Evolutionary conservation across 2,888 invertebrate genomes (phyloP), one percentile per base, ranked within the genome.

Genomic region (Gastracanthus pulcherrimus): DNA sequence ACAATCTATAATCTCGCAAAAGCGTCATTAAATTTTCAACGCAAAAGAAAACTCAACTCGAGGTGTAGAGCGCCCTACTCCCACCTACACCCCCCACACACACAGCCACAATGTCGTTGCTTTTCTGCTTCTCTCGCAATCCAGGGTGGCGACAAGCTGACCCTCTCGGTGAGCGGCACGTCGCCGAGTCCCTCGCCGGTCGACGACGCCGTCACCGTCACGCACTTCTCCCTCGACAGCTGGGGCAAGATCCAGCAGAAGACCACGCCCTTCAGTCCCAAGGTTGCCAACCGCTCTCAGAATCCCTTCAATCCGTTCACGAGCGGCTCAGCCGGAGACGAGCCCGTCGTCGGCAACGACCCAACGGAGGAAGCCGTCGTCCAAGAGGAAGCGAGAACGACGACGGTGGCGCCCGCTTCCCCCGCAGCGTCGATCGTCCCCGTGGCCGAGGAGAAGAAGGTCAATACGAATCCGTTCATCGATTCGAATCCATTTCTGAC

Each of bases 101-200:
- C n/a, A n/a, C n/a, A n/a, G n/a, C n/a, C n/a, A 51, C 3, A 29
- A 86, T 84, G 81, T 83, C 72, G 84, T 85, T 86, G 87, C 87
- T 88, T 87, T 85, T 85, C 84, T 84, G 87, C 87, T 87, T 89
- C 81, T 69, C 76, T 81, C 76, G 80, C 72, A 5, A 86, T 83
- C 79, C 85, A 95, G 95, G 95, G 95, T 85, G 95, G 95, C 87
- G 95, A 95, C 90, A 95, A 95, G 90, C 91, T 95, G 89, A 95
- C 95, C 76, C 91, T 95, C 82, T 94, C 94, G 83, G 94, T 95
- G 86, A 94, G 94, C 86, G 94, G 94, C 69, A 85, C 88, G 11
- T 86, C 89, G 3, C 81, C 88, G 41, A 86, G 84, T 77, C 85
- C 85, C 55, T 84, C 83, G 45, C 87, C 89, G 48, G 84, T 86